phyloP scores from a whole-genome alignment of 2,113 vertebrate genomes.

The Cynoglossus semilaevis region DNA sequence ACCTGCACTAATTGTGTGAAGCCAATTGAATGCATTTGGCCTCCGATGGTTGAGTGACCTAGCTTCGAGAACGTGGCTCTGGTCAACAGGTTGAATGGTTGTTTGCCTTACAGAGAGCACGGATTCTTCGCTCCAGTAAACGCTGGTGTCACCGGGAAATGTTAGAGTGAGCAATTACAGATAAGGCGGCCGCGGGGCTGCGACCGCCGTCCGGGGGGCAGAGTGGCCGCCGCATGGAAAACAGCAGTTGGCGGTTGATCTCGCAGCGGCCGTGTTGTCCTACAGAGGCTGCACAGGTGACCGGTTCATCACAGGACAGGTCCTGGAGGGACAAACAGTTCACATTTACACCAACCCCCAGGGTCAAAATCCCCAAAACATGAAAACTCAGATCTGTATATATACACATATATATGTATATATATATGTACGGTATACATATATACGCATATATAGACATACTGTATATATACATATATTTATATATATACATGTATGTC shows the following conservation, averaged over 20 bases:
- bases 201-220: slow-evolving; percentile 21
- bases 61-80: slow-evolving; percentile 57
- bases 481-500: too few species aligned
- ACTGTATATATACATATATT: not conserved
- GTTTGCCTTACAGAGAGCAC: slow-evolving; percentile 65
- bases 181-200: slow-evolving; percentile 49
- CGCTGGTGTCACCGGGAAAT: slow-evolving; percentile 70
- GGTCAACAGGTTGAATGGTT: slow-evolving; percentile 71
- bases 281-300: not conserved
- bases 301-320: too few species aligned
- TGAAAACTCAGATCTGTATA: too few species aligned
- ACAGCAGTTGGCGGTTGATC: not conserved
- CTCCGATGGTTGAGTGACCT: slow-evolving; percentile 65
- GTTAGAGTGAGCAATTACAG: slow-evolving; percentile 71
- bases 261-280: too few species aligned
- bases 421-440: too few species aligned
- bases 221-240: slow-evolving; percentile 15
- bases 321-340: too few species aligned
- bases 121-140: slow-evolving; percentile 66
- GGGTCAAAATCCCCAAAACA: too few species aligned
- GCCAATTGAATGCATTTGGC: slow-evolving; percentile 69
- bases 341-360: too few species aligned
- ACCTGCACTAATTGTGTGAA: slow-evolving; percentile 72
- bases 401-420: too few species aligned
- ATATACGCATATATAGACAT: too few species aligned